Evolutionary conservation across 2,888 invertebrate genomes (phyloP), one percentile per base, ranked within the genome.

Genomic region (Ditula angustiorana): DNA sequence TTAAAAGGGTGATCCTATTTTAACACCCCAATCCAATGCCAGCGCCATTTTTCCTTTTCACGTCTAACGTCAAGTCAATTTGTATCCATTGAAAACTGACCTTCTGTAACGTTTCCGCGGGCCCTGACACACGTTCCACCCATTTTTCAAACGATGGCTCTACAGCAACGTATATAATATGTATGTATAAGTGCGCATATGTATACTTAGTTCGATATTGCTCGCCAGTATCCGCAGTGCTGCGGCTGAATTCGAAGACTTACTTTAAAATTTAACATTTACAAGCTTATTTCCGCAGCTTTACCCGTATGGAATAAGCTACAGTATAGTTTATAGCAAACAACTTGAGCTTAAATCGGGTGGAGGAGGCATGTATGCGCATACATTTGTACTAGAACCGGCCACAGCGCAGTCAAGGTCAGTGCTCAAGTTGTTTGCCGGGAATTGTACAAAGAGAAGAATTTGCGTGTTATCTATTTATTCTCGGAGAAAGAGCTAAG

Each of bases 21-120:
- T 16, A 37, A 41, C 24, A 57, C 16, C 49, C 46, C 44, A 53
- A 59, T 53, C 47, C 44, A 37, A 53, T 37, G 53, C 30, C 26
- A 52, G 21, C 59, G 35, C 44, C 58, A 58, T 47, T 64, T 46
- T 52, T 59, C 50, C 44, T 57, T 19, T 33, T 19, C 24, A 58
- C 28, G 52, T 35, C 35, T 16, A 30, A 58, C 46, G 58, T 58
- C 63, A 52, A 58, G 63, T 52, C 63, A 57, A 64, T 64, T 64
- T 59, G 37, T 64, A 64, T 53, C 64, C 64, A 64, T 64, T 59
- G 59, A 50, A 35, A 30, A n/a, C 53, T 59, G 59, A 47, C 64
- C 64, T 59, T 53, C 44, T 47, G 21, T 21, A 11, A 35, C 58
- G 21, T 37, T 26, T 26, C 30, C 28, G 7, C 35, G 52, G 28